Percentiles rank a stretch among this genome's conserved stretches.
Conservation (phyloP, 2,888 invertebrate genomes). For the Pseudanteris insignis region DNA sequence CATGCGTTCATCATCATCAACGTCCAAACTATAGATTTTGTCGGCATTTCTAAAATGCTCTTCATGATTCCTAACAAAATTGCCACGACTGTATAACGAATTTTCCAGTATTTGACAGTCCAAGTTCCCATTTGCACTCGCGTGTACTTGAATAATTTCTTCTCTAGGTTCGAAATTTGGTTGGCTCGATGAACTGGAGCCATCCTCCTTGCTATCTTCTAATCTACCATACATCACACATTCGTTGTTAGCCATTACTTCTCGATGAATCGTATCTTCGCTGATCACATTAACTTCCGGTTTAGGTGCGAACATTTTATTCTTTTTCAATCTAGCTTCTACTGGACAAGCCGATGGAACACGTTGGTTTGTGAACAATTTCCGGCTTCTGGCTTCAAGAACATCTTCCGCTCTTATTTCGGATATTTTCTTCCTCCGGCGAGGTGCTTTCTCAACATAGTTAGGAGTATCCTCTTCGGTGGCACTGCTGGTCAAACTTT, state of each 20-base stretch:
- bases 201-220: constrained; percentile 27
- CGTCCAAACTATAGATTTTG: constrained; percentile 56
- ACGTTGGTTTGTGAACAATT: constrained; percentile 18
- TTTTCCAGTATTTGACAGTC: constrained; percentile 45
- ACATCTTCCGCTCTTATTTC: constrained; percentile 60
- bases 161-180: constrained; percentile 17
- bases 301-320: constrained; percentile 41
- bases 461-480: constrained; percentile 38
- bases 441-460: constrained; percentile 38
- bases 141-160: constrained; percentile 24
- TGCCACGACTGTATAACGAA: constrained; percentile 45
- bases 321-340: constrained; percentile 46
- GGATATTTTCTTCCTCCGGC: constrained; percentile 53
- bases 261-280: constrained; percentile 3
- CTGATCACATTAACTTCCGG: constrained; percentile 17
- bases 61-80: constrained; percentile 42
- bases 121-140: not conserved
- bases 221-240: constrained; percentile 33
- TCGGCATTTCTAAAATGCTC: constrained; percentile 58
- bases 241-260: constrained; percentile 24
- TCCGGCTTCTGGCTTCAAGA: constrained; percentile 55
- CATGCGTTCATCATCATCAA: constrained; percentile 47
- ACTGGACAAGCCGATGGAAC: constrained; percentile 25
- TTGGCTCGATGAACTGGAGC: constrained; percentile 16
- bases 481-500: constrained; percentile 69